Evolutionary conservation across 2,113 vertebrate species (phyloP), one percentile per base, ranked within the genome.

Genomic region (Calidris pugnax): DNA sequence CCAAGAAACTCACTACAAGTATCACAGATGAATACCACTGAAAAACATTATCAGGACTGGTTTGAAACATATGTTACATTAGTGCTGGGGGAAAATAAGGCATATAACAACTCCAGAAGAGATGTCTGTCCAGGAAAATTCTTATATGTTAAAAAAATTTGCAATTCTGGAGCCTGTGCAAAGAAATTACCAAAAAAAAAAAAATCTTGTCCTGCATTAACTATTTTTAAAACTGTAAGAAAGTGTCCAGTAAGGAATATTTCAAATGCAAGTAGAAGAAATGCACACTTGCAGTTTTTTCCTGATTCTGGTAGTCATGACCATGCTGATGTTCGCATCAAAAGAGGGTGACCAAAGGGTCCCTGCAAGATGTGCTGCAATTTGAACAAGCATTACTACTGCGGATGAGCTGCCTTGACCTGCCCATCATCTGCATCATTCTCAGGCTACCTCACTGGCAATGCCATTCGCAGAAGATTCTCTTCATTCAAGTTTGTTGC

Each of bases 1-100:
- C 74, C 66, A 26, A 87, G 50, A 96, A 95, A 96, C 64, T 96
- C 89, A 86, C 91, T 89, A 62, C 76, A 92, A 90, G 90, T 90
- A 95, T 67, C 76, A 91, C 45, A 68, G 68, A 97, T 86, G 79
- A 95, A 96, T 86, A 85, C 69, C 56, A 72, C 74, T 37, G 73
- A 51, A 93, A 94, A 94, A 64, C 71, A 92, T 95, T 89, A 91
- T 84, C 94, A 86, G 94, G 83, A 95, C 64, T 84, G 74, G 69
- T 60, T 91, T 59, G 75, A 97, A 98, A 95, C 87, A 93, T 64
- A 90, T 60, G 75, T 39, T 95, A 47, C 43, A 73, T 45, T 81
- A 75, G 30, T 80, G 72, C 41, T 85, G 66, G 28, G 37, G 17
- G 33, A 30, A 43, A 94, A 92, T 75, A 96, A 97, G 88, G 47